These are phyloP conservation scores for Pelodytes ibericus DNA, from an alignment of 2,797 vertebrate genomes.

Conservation along the genomic window DNA sequence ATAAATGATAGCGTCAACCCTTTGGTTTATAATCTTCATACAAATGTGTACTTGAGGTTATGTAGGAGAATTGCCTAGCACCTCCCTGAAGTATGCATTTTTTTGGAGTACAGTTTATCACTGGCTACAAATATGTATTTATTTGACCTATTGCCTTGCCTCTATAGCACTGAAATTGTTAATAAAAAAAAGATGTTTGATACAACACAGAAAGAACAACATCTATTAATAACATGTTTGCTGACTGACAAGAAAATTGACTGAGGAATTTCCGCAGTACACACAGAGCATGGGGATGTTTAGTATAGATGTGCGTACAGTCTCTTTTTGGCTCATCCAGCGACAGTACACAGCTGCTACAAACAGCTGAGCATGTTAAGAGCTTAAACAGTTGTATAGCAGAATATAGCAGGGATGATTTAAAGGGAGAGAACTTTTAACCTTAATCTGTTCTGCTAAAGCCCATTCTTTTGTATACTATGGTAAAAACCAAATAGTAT, in stretches of 20 bases:
- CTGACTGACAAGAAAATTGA: conserved; percentile 27
- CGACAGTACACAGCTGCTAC: conserved; percentile 60
- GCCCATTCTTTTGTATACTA: neutral
- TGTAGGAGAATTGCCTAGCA: no score
- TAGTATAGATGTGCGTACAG: neutral
- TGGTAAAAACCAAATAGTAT: neutral
- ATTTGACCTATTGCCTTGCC: no score
- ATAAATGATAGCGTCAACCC: no score
- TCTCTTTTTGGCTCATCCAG: neutral
- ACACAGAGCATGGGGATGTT: neutral
- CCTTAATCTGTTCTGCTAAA: neutral
- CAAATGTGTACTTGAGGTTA: no score
- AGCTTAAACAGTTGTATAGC: conserved; percentile 60
- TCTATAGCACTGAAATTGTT: no score
- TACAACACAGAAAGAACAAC: neutral
- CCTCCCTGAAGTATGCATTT: no score
- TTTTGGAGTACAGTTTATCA: no score
- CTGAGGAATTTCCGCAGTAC: neutral
- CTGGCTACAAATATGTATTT: no score
- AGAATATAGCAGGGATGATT: neutral
- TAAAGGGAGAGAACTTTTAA: neutral
- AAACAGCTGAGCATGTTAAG: conserved; percentile 61
- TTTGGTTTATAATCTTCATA: no score
- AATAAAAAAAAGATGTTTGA: neutral
- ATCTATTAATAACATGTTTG: conserved; percentile 47